These are phyloP conservation scores for Listronotus bonariensis DNA, from an alignment of 1,140 invertebrate genomes.

Conservation along the genomic window DNA sequence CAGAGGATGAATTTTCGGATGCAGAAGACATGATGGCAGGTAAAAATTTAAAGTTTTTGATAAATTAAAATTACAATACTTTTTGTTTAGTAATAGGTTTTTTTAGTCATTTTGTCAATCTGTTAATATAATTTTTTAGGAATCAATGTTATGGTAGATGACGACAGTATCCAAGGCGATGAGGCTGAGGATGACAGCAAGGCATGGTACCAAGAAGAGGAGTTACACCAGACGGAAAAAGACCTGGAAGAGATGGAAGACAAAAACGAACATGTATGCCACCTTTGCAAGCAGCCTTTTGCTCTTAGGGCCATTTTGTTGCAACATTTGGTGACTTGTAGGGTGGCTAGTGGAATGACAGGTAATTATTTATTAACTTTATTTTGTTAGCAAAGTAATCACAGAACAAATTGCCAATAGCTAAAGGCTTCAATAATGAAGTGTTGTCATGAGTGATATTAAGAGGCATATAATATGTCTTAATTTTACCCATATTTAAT, in stretches of 20 bases:
- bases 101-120: no score
- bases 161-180: constrained; percentile 45
- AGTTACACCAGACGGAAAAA: constrained; percentile 55
- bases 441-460: no score
- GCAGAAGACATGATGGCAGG: constrained; percentile 83
- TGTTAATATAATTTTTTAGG: constrained; percentile 9
- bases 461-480: no score
- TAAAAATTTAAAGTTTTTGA: background rate
- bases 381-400: no score
- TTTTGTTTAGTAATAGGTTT: constrained; percentile 58
- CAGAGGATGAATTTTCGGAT: constrained; percentile 72
- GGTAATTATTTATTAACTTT: no score
- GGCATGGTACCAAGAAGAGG: constrained; percentile 53
- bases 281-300: constrained; percentile 52
- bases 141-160: constrained; percentile 53
- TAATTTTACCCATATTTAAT: no score
- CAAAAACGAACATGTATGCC: constrained; percentile 51
- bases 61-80: constrained; percentile 53
- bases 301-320: constrained; percentile 47
- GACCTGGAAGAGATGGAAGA: constrained; percentile 56
- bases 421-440: no score
- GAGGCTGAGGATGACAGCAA: constrained; percentile 49
- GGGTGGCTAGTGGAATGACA: constrained; percentile 52
- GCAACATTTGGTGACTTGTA: constrained; percentile 52
- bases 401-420: no score